Base-by-base conservation (phyloP, 2,797 vertebrate genomes). In the Hyperoplus immaculatus region DNA sequence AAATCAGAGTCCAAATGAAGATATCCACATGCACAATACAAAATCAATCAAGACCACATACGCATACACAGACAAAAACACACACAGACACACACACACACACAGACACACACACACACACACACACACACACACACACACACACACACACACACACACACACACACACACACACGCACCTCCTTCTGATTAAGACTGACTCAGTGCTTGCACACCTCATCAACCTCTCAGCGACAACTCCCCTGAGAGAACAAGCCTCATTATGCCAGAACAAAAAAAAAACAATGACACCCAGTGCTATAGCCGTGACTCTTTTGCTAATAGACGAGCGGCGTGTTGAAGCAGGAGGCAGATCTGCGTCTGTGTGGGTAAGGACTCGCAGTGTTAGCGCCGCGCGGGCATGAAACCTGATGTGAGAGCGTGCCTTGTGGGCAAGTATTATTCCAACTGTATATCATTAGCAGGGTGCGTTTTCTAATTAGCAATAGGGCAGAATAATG, bases 401-500 rank as follows among this genome's bases (percentile, higher is more conserved):
- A 89, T 86, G 85, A 92, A 93, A 92, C 88, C 87, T 91, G 89
- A 90, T 91, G 91, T 87, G 92, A 89, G 90, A 78, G 88, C 69
- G 83, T 95, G 94, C 95, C 95, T 95, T 75, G 86, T 95, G 94
- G 95, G 95, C 94, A 95, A 94, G 94, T 94, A 95, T 94, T 94
- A 95, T 95, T 95, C 94, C 92, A 93, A 93, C 94, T 95, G 94
- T 94, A 95, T 96, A 94, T 96, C 95, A 95, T 96, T 96, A 95
- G 89, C 78, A 83, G 89, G 92, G 89, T 92, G 91, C 92, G 92
- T 93, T 95, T 95, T 95, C 95, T 96, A 96, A 96, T 96, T 96
- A 96, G 95, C 93, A 93, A 93, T 89, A 90, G 95, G 94, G 93
- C 92, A 94, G 95, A 96, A 96, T 96, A 96, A 96, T 96, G 95